Base-by-base conservation (phyloP, 1,140 invertebrate genomes). In the Linepithema humile region DNA sequence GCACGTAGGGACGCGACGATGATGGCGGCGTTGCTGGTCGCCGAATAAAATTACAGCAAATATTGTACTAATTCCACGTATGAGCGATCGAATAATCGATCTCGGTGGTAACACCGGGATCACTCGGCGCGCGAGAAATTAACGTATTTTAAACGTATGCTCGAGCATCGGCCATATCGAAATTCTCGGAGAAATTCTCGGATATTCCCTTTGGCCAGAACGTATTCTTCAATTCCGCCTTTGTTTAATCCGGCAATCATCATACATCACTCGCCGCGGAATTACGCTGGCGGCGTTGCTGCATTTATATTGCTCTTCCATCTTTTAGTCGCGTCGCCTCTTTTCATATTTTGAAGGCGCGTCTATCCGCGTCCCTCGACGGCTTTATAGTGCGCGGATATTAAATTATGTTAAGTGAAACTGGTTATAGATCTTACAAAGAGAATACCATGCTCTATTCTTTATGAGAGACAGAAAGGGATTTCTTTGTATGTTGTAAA, bases 171-270 rank as follows among this genome's bases (percentile, higher is more conserved):
- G 23, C 17, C 6, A 32, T 23, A 48, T 57, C 64, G 64, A 50
- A 65, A 65, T 38, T 17, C 20, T n/a, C 3, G 12, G 17, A 3
- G 23, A 50, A 67, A 26, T 50, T 17, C 32, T 2, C 64, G 6
- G 12, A 23, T 45, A 23, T 55, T 78, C n/a, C 43, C 17, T 53
- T 50, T n/a, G 3, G 0, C 12, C 12, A 15, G 12, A 32, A 50
- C 35, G 23, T 29, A 12, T 32, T 55, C 48, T 55, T 38, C 75
- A 3, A 70, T 69, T 70, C 64, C 12, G 23, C 48, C 75, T 57
- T 78, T 55, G 67, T 80, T 80, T 80, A 80, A 80, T 80, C 75
- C n/a, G 12, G 64, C 64, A 80, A 80, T 80, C 75, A 78, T 69
- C 75, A 80, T 80, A 80, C 64, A 80, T 80, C 64, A 80, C 10